A percentile compares a stretch with the other conserved stretches of the same genome.
phyloP scores from a whole-genome alignment of 2,797 vertebrate genomes.

The Sebastolobus altivelis region DNA sequence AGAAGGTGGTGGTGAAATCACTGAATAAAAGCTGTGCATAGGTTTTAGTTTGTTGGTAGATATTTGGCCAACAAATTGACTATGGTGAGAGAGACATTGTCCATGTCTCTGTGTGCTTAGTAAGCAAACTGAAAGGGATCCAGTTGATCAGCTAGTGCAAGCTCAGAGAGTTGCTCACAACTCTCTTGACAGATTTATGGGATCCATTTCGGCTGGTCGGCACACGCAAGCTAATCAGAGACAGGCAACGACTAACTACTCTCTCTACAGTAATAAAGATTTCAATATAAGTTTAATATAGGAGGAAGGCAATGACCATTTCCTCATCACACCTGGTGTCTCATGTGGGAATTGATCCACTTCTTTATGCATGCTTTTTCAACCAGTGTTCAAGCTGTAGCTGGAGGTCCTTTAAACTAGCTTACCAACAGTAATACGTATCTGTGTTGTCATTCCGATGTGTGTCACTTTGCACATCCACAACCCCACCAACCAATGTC shows the following conservation, averaged over 20 bases:
- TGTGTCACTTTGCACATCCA: background rate
- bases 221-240: background rate
- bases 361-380: background rate
- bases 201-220: background rate
- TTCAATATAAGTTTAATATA: constrained; percentile 13
- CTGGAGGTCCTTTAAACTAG: background rate
- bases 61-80: constrained; percentile 8
- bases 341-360: background rate
- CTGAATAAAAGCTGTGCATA: background rate
- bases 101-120: background rate
- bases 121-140: background rate
- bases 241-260: background rate
- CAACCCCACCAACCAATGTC: no score
- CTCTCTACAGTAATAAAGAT: background rate
- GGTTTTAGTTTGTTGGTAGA: constrained; percentile 1
- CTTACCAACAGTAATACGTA: background rate
- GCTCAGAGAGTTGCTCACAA: background rate
- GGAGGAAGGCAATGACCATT: background rate
- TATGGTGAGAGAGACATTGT: background rate
- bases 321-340: background rate
- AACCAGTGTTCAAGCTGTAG: background rate
- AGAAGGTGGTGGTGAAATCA: background rate
- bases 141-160: background rate
- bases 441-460: background rate
- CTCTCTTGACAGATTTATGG: background rate